These are phyloP conservation scores for Calcarius ornatus DNA, from an alignment of 2,113 vertebrate genomes.

Conservation along the genomic window DNA sequence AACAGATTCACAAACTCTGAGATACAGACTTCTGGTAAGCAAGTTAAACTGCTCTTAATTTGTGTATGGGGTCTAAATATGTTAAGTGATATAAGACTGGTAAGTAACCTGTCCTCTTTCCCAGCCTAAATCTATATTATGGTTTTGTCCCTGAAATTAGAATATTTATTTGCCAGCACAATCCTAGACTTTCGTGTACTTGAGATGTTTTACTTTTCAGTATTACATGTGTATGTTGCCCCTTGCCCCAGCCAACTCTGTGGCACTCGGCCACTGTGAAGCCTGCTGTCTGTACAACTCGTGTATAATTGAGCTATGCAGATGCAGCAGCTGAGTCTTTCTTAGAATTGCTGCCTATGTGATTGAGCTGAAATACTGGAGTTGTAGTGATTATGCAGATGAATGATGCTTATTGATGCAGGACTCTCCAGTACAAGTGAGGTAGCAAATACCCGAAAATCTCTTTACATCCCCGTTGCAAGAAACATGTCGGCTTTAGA, in stretches of 20 bases:
- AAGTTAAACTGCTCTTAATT: not conserved
- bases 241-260: not conserved
- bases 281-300: not conserved
- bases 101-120: not conserved
- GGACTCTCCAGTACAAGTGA: not conserved
- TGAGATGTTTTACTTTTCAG: not conserved
- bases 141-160: not conserved
- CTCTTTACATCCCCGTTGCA: rapidly evolving
- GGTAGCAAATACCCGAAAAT: not conserved
- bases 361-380: not conserved
- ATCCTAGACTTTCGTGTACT: not conserved
- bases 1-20: not conserved
- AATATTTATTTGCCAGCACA: not conserved
- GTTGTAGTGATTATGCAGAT: not conserved
- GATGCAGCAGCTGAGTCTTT: not conserved
- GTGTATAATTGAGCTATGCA: not conserved
- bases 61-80: not conserved
- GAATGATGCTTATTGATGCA: not conserved
- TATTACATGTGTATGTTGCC: rapidly evolving
- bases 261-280: not conserved
- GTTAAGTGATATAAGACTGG: not conserved
- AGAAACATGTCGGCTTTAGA: not conserved
- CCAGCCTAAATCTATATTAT: not conserved
- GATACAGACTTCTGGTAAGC: not conserved
- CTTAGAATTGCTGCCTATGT: not conserved